These are phyloP conservation scores for Zophobas morio DNA, from an alignment of 1,140 invertebrate species.

Conservation along the genomic window DNA sequence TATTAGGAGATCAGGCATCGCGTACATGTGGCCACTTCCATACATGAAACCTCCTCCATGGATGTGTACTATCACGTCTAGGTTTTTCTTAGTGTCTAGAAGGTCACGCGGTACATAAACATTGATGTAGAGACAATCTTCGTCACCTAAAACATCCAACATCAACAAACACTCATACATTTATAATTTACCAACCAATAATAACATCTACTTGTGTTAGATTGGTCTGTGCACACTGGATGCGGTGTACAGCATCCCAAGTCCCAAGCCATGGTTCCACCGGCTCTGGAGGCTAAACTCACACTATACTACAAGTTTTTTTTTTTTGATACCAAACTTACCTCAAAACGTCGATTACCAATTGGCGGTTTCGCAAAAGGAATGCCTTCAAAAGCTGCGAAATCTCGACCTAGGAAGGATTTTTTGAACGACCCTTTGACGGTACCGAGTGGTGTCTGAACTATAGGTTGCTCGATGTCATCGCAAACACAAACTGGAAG, in stretches of 20 bases:
- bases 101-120: constrained; percentile 66
- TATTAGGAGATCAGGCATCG: constrained; percentile 73
- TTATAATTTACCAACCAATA: not conserved
- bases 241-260: constrained; percentile 46
- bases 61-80: constrained; percentile 74
- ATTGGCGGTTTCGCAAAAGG: constrained; percentile 76
- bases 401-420: constrained; percentile 65
- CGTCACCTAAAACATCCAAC: too few relatives aligned
- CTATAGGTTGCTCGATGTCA: not conserved
- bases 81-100: constrained; percentile 60
- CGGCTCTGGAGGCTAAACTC: constrained; percentile 40
- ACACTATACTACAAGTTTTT: not conserved
- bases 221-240: constrained; percentile 38
- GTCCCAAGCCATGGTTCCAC: constrained; percentile 54
- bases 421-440: constrained; percentile 35
- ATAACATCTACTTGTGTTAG: not conserved
- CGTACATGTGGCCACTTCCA: constrained; percentile 69
- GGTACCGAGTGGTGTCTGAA: constrained; percentile 23
- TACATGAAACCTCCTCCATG: constrained; percentile 75
- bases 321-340: constrained; percentile 52
- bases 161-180: too few relatives aligned
- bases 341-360: constrained; percentile 71
- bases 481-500: constrained; percentile 15
- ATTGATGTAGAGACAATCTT: constrained; percentile 73
- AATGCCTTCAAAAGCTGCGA: constrained; percentile 73